A percentile compares a stretch with the other conserved stretches of the same genome.
Evolutionary conservation across 2,797 vertebrate species (phyloP).

Genomic region (Anguilla obscura): DNA sequence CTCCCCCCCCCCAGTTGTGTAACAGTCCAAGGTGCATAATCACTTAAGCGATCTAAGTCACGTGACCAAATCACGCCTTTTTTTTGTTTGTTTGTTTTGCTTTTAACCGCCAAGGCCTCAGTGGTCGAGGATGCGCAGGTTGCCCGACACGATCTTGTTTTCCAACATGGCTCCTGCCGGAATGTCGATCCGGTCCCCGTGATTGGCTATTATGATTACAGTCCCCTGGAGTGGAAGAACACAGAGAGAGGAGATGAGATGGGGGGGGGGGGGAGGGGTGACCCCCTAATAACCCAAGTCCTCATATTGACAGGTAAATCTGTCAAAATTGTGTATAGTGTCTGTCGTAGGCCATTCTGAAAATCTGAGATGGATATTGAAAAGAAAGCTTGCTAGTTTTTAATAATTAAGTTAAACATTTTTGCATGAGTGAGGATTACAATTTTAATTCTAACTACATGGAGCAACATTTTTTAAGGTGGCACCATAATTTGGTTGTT

Average conservation of each 20-base stretch:
- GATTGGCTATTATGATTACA: constrained; percentile 96
- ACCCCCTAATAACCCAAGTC: neutral
- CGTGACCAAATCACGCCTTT: neutral
- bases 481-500: too few species aligned
- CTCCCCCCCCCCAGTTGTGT: constrained; percentile 9
- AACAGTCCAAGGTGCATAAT: constrained; percentile 22
- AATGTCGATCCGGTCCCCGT: constrained; percentile 94
- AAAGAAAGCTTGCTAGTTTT: neutral
- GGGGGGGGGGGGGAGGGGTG: neutral
- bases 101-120: constrained; percentile 61
- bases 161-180: constrained; percentile 92
- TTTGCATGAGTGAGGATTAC: too few species aligned
- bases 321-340: neutral
- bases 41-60: neutral
- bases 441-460: too few species aligned
- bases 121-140: constrained; percentile 95
- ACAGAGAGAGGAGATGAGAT: neutral
- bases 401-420: too few species aligned
- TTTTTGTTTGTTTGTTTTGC: neutral
- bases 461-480: too few species aligned
- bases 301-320: neutral
- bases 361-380: neutral
- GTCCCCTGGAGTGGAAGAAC: constrained; percentile 77
- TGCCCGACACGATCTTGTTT: constrained; percentile 97
- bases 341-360: neutral